Percentiles rank a stretch among this genome's conserved stretches.
These are phyloP conservation scores for Pollenia griseotomentosa DNA, from an alignment of 2,888 invertebrate species.

Conservation along the genomic window DNA sequence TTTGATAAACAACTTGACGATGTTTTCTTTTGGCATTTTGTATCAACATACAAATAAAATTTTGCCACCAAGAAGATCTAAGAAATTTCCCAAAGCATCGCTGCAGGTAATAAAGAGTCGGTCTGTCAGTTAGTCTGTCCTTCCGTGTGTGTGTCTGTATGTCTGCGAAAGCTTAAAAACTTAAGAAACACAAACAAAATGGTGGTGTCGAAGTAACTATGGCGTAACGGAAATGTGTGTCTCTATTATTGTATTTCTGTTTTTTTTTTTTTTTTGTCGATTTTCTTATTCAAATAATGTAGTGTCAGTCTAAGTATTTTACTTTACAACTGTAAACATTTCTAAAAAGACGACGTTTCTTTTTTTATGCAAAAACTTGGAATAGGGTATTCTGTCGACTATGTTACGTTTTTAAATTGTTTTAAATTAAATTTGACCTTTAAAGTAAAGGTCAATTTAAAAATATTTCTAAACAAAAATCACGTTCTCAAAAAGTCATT, in stretches of 20 bases:
- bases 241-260: slow-evolving; percentile 4
- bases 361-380: neutral
- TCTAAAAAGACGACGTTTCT: neutral
- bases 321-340: neutral
- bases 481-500: slow-evolving; percentile 65
- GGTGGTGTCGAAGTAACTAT: slow-evolving; percentile 52
- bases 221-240: slow-evolving; percentile 32
- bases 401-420: slow-evolving; percentile 21
- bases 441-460: slow-evolving; percentile 70
- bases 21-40: neutral
- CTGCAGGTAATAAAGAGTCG: too few species aligned
- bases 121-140: too few species aligned
- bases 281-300: neutral
- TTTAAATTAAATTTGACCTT: slow-evolving; percentile 60
- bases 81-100: slow-evolving; percentile 23
- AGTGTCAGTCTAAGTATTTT: neutral
- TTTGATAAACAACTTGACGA: slow-evolving; percentile 26
- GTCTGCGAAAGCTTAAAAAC: slow-evolving; percentile 53
- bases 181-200: slow-evolving; percentile 63
- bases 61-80: slow-evolving; percentile 21
- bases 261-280: neutral
- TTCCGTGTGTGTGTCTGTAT: too few species aligned
- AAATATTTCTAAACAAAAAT: slow-evolving; percentile 46
- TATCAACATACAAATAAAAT: neutral
- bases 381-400: neutral